Conservation (phyloP, 2,888 invertebrate genomes). For the Toxonevra muliebris region DNA sequence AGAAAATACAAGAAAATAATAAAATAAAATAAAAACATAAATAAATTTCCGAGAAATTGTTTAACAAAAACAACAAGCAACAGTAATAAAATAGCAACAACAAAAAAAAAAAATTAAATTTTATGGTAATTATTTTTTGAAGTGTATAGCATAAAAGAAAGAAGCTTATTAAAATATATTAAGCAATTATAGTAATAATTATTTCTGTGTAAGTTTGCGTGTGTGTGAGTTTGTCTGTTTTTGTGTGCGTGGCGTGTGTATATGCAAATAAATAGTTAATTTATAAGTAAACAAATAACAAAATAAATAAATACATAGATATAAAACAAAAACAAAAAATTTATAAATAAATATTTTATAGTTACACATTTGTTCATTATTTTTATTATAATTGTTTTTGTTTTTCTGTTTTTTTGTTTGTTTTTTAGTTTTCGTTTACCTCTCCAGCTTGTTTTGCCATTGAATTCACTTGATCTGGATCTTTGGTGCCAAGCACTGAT, state of each 20-base stretch:
- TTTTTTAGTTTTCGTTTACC: slow-evolving; percentile 72
- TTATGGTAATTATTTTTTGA: slow-evolving; percentile 26
- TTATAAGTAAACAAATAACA: too few species aligned
- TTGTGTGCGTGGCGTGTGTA: not conserved
- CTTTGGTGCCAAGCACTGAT: slow-evolving; percentile 89
- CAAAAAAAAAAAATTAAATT: slow-evolving; percentile 17
- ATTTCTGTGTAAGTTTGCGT: too few species aligned
- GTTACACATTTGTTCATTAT: not conserved
- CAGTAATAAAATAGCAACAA: not conserved
- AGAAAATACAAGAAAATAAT: slow-evolving; percentile 29
- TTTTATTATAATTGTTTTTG: slow-evolving; percentile 3
- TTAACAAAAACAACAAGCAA: too few species aligned
- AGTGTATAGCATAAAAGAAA: slow-evolving; percentile 23
- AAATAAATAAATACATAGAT: too few species aligned
- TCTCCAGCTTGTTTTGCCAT: slow-evolving; percentile 96
- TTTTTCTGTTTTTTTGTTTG: slow-evolving; percentile 15
- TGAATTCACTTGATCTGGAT: slow-evolving; percentile 90
- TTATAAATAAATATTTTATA: not conserved
- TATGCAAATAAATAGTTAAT: slow-evolving; percentile 11
- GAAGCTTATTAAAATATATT: not conserved
- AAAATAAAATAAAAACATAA: not conserved
- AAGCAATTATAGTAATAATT: slow-evolving; percentile 3
- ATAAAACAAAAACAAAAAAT: too few species aligned
- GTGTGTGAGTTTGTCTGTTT: too few species aligned
- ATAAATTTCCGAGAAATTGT: not conserved